Percentiles rank a stretch among this genome's conserved stretches.
phyloP scores from a whole-genome alignment of 2,113 vertebrate genomes.

The Cololabis saira region DNA sequence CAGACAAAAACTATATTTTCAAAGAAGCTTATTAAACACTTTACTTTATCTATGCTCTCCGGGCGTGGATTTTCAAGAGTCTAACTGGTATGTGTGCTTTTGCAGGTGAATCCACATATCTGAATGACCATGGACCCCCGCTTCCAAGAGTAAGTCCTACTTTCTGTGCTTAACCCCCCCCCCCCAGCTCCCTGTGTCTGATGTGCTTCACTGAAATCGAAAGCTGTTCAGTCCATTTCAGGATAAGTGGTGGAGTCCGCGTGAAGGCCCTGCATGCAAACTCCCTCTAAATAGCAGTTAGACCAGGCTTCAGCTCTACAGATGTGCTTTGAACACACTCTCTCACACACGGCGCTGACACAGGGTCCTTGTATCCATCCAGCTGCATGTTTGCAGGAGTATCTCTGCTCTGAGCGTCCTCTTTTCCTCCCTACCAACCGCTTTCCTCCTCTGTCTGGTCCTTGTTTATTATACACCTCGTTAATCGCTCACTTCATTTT shows the following conservation, averaged over 20 bases:
- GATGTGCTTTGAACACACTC: conserved; percentile 54
- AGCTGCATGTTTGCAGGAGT: conserved; percentile 66
- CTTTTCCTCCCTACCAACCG: conserved; percentile 47
- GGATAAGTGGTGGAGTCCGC: conserved; percentile 62
- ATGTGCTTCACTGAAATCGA: conserved; percentile 32
- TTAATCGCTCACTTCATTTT: conserved; percentile 45
- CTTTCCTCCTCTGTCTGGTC: conserved; percentile 25
- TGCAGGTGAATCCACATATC: conserved; percentile 93
- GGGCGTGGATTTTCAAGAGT: not conserved
- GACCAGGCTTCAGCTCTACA: conserved; percentile 60
- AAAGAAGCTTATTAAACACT: not conserved
- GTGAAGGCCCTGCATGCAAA: conserved; percentile 49
- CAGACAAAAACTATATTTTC: too few relatives aligned
- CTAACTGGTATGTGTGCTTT: conserved; percentile 32
- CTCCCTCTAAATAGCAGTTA: conserved; percentile 59
- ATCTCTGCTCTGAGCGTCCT: conserved; percentile 52
- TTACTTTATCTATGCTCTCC: not conserved
- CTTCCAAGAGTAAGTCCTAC: conserved; percentile 86
- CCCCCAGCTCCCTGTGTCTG: conserved; percentile 3
- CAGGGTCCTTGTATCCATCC: conserved; percentile 73
- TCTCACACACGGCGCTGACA: conserved; percentile 45
- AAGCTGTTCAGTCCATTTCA: conserved; percentile 34
- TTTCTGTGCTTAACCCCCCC: not conserved
- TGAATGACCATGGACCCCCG: conserved; percentile 92
- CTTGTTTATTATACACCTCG: conserved; percentile 44